phyloP scores from a whole-genome alignment of 2,888 invertebrate genomes.

The Oscheius sp. region DNA sequence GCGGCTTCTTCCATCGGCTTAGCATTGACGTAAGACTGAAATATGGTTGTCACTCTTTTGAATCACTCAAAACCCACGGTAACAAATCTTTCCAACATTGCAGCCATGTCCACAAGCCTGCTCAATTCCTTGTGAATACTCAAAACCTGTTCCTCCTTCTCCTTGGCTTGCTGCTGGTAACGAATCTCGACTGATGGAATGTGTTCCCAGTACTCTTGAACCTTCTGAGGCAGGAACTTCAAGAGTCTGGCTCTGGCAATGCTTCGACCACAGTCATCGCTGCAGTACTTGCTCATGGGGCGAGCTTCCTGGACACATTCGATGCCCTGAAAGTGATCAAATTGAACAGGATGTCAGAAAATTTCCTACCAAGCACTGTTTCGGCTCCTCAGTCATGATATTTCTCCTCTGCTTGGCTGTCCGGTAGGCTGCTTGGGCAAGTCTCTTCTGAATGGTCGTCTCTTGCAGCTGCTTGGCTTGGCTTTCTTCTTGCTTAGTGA shows the following conservation, averaged over 20 bases:
- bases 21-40: not conserved
- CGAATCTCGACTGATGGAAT: constrained; percentile 13
- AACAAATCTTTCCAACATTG: constrained; percentile 24
- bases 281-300: constrained; percentile 49
- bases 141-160: constrained; percentile 13
- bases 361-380: constrained; percentile 14
- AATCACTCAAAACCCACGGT: not conserved
- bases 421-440: not conserved
- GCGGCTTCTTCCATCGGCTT: constrained; percentile 2
- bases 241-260: constrained; percentile 30
- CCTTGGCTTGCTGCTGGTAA: constrained; percentile 1
- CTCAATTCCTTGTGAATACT: not conserved
- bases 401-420: constrained; percentile 4
- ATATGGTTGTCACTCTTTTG: not conserved
- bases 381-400: constrained; percentile 1
- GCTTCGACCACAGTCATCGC: constrained; percentile 47
- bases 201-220: constrained; percentile 31
- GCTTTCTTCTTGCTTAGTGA: not conserved
- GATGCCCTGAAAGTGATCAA: constrained; percentile 81
- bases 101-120: constrained; percentile 6
- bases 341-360: not conserved
- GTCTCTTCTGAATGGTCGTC: not conserved
- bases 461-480: not conserved
- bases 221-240: constrained; percentile 14
- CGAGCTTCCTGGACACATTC: constrained; percentile 85